Evolutionary conservation across 2,797 vertebrate genomes (phyloP).

Genomic region (Atherinosoma microstoma): DNA sequence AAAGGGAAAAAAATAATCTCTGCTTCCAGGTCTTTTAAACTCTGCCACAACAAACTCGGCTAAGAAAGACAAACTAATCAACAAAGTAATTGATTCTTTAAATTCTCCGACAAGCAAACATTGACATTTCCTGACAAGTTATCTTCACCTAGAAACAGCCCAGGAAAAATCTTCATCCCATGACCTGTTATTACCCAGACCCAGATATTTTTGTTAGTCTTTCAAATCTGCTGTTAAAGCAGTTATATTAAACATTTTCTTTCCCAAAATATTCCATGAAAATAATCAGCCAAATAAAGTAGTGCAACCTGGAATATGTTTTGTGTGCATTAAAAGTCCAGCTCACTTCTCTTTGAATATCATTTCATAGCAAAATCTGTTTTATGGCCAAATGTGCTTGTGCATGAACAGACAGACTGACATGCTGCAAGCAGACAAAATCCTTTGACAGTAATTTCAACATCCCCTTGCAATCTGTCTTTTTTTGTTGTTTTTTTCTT

Average conservation of each 20-base stretch:
- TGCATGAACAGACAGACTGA: slow-evolving; percentile 23
- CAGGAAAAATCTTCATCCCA: slow-evolving; percentile 54
- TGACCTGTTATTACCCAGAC: slow-evolving; percentile 8
- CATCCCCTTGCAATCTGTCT: slow-evolving; percentile 20
- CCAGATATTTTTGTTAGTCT: slow-evolving; percentile 19
- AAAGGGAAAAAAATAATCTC: slow-evolving; percentile 17
- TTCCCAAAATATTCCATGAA: slow-evolving; percentile 9
- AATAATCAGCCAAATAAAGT: slow-evolving; percentile 4
- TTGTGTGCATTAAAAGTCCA: slow-evolving; percentile 16
- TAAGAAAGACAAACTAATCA: slow-evolving; percentile 55
- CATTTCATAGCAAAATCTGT: slow-evolving; percentile 11
- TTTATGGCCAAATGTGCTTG: slow-evolving; percentile 12
- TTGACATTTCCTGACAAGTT: slow-evolving; percentile 26
- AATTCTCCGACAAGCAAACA: slow-evolving; percentile 48
- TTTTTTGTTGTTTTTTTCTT: slow-evolving; percentile 32
- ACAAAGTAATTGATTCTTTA: slow-evolving; percentile 16
- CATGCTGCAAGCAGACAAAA: slow-evolving; percentile 19
- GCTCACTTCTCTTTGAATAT: slow-evolving; percentile 1
- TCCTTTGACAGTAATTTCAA: slow-evolving; percentile 5
- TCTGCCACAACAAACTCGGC: slow-evolving; percentile 26
- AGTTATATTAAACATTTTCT: slow-evolving; percentile 26
- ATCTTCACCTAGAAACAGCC: slow-evolving; percentile 42
- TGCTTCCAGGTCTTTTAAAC: slow-evolving; percentile 32
- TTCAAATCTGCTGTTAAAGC: slow-evolving; percentile 23
- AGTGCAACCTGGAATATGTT: slow-evolving; percentile 7